Conservation (phyloP, 1,140 invertebrate genomes). For the Hetaerina americana region DNA sequence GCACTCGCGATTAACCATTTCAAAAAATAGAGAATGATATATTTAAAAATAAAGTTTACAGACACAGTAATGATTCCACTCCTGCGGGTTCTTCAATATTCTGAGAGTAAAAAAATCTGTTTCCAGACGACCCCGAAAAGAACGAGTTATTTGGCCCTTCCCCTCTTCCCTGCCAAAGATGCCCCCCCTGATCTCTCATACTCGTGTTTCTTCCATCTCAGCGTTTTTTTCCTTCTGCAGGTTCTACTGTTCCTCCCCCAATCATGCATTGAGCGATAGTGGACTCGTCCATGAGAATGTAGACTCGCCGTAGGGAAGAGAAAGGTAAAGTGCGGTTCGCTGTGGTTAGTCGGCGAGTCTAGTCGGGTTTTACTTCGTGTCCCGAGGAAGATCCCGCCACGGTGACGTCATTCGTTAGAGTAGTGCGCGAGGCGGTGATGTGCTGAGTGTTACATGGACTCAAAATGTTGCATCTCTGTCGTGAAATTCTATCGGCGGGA, state of each 20-base stretch:
- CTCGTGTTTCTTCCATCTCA: not conserved
- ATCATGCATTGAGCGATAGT: not conserved
- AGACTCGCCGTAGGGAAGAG: not conserved
- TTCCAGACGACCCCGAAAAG: not conserved
- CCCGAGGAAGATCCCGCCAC: constrained; percentile 27
- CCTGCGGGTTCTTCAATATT: not conserved
- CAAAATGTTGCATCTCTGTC: constrained; percentile 16
- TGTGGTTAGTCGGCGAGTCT: constrained; percentile 12
- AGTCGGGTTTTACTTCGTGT: constrained; percentile 4
- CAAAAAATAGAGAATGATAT: not conserved
- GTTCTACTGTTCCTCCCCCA: not conserved
- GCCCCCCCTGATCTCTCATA: not conserved
- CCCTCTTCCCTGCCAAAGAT: not conserved
- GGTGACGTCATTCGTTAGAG: constrained; percentile 39
- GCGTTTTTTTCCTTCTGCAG: not conserved
- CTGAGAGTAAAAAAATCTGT: not conserved
- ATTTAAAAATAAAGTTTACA: constrained; percentile 5
- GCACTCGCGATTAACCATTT: no score
- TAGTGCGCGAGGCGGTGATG: constrained; percentile 24
- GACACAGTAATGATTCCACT: not conserved
- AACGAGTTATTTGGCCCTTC: not conserved
- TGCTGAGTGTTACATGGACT: constrained; percentile 16
- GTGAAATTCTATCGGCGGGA: constrained; percentile 20
- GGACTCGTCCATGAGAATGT: not conserved
- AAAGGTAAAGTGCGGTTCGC: not conserved